Evolutionary conservation across 2,888 invertebrate species (phyloP), one percentile per base, ranked within the genome.

Genomic region (Syrphus vitripennis): DNA sequence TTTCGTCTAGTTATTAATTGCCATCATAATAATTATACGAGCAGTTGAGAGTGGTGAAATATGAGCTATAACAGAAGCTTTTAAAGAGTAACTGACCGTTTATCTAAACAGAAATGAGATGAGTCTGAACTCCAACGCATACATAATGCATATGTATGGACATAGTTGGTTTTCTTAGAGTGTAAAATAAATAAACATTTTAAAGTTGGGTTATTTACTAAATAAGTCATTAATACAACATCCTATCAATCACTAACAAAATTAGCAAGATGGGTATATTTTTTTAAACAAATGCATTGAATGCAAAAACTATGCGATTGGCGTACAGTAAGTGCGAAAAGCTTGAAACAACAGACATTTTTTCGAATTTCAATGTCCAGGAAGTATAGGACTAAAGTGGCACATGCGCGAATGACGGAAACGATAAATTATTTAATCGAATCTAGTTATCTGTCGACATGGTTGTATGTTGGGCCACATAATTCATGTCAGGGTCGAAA

Each of bases 181-280:
- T 76, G 67, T 61, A 53, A 34, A 59, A 69, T 69, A 75, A 80
- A 75, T 80, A 69, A 57, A 57, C 31, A 31, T 57, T 57, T 31
- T 0, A 31, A 57, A 29, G 16, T 3, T 1, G 34, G 34, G 19
- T 31, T 16, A 55, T 31, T 16, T 16, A 34, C 12, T 21, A 12
- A 14, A 53, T 16, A 26, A 53, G 9, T 16, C 16, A 31, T 57
- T 19, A 34, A 21, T 12, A 19, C 31, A 57, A 31, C n/a, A 31
- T 4, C n/a, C 55, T 55, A 57, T 31, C 57, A 57, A 34, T 57
- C 57, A 57, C 0, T 12, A 0, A 19, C 0, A 53, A 48, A 34
- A 21, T 57, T 14, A 34, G 6, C 14, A 3, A 57, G 34, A 57
- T 21, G 21, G 19, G 34, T n/a, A n/a, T n/a, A 57, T 14, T 12